Evolutionary conservation across 2,113 vertebrate species (phyloP), one percentile per base, ranked within the genome.

Genomic region (Otus sunia): DNA sequence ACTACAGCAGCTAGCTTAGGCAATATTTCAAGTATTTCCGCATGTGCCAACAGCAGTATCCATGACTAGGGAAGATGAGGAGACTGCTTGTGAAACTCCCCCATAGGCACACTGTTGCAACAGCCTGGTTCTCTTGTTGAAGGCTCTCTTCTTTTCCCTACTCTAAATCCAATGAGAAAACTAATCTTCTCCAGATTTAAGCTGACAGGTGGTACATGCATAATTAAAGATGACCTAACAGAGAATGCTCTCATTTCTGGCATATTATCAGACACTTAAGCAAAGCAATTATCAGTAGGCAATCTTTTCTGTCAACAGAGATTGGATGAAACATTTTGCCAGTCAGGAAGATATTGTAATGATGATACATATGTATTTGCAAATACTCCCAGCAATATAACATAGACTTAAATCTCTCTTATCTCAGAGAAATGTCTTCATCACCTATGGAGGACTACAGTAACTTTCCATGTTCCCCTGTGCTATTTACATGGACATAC

Each of bases 211-310:
- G 98, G 98, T 92, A 97, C 96, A 97, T 97, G 91, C 97, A 98
- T 98, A 98, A 98, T 98, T 98, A 98, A 98, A 98, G 97, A 97
- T 98, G 98, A 98, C 98, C 98, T 98, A 98, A 98, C 97, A 97
- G 82, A 97, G 95, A 97, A 97, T 97, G 96, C 96, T 97, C 98
- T 98, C 97, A 98, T 98, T 98, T 96, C 97, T 98, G 98, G 98
- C 97, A 96, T 97, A 97, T 97, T 98, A 98, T 98, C 98, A 98
- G 98, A 98, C 97, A 98, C 96, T 98, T 97, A 97, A 98, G 98
- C 95, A 98, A 98, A 98, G 98, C 97, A 98, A 98, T 98, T 98
- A 98, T 98, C 98, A 98, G 97, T 83, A 97, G 96, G 95, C 97
- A 97, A 98, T 98, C 98, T 97, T 90, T 96, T 97, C 97, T 98